Base-by-base conservation (phyloP, 2,797 vertebrate genomes). In the Gambusia yucatana region DNA sequence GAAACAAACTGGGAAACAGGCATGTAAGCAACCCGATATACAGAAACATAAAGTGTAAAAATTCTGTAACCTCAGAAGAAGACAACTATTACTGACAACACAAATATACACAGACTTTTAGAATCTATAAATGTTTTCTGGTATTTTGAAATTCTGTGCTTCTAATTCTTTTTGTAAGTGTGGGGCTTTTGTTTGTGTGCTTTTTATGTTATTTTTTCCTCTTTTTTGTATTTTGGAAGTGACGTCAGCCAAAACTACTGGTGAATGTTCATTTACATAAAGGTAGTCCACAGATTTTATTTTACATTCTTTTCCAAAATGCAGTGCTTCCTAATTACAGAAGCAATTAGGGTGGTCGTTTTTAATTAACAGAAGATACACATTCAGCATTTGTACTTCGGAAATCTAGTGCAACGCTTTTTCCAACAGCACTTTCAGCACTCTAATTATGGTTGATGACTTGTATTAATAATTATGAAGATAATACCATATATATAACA, bases 361-460 rank as follows among this genome's bases (percentile, higher is more conserved):
- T 92, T 90, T 93, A 91, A 95, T 94, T 93, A 93, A 88, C 79
- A 86, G 71, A 84, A 92, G 82, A 90, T 92, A 85, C 89, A 85
- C 80, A 89, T 88, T 89, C 86, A 92, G 84, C 89, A 86, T 87
- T 72, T 36, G 39, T 76, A 89, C 76, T 82, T 77, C 59, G 82
- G 80, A 82, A 92, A 90, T 88, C 70, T 83, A 72, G 76, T 76
- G 86, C 74, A 77, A 82, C 79, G 75, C 50, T 43, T 73, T 83
- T 87, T 87, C 67, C 69, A 80, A 76, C 47, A 81, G 76, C 67
- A 78, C 80, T 84, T 87, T 79, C 76, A 75, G 59, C 77, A 73
- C 65, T 78, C 39, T 82, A 86, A 91, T 88, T 91, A 83, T 63
- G 9, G 46, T 72, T 88, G 82, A 85, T 87, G 80, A 84, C 41